Conservation (phyloP, 2,888 invertebrate species). For the Mesorhabditis spiculigera region DNA sequence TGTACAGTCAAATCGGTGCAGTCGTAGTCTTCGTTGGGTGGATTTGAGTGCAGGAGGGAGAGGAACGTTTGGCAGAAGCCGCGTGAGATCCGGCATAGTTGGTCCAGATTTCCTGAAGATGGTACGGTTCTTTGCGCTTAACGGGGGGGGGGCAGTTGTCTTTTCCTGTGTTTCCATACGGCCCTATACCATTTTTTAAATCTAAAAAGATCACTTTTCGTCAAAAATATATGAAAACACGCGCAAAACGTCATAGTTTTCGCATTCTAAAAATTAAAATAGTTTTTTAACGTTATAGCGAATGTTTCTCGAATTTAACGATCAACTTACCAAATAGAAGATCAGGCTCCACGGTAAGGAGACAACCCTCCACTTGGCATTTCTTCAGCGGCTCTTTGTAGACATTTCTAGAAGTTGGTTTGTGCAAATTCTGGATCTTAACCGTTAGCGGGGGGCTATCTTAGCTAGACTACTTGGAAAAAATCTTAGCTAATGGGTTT, state of each 20-base stretch:
- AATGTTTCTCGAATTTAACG: too few species aligned
- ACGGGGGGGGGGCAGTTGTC: too few species aligned
- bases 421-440: slow-evolving; percentile 11
- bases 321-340: slow-evolving; percentile 66
- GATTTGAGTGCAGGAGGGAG: slow-evolving; percentile 37
- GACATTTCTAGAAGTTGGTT: slow-evolving; percentile 61
- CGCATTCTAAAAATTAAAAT: too few species aligned
- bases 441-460: slow-evolving; percentile 60
- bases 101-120: slow-evolving; percentile 61
- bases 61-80: slow-evolving; percentile 53
- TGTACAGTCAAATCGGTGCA: slow-evolving; percentile 65
- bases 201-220: too few species aligned
- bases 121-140: background rate
- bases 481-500: too few species aligned
- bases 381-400: slow-evolving; percentile 70
- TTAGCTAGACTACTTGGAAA: too few species aligned
- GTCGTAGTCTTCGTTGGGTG: slow-evolving; percentile 59
- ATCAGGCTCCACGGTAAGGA: slow-evolving; percentile 69
- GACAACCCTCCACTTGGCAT: slow-evolving; percentile 69
- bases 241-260: too few species aligned
- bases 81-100: slow-evolving; percentile 61
- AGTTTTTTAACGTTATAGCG: too few species aligned
- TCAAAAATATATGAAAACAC: too few species aligned
- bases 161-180: too few species aligned
- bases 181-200: too few species aligned